phyloP scores from a whole-genome alignment of 2,888 invertebrate species.

The Polyommatus icarus region DNA sequence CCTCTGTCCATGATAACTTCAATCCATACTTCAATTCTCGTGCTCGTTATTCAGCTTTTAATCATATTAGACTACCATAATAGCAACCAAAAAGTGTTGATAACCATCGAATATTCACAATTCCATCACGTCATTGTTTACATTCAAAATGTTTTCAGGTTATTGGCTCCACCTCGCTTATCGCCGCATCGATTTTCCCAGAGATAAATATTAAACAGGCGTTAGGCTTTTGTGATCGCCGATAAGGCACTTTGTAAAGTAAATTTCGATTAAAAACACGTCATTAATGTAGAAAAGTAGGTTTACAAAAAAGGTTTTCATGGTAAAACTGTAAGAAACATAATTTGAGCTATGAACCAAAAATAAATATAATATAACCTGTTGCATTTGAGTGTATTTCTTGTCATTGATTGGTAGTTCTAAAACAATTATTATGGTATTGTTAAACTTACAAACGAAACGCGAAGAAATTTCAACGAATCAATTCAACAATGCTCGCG shows the following conservation, averaged over 20 bases:
- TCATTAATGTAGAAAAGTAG: not conserved
- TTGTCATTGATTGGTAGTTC: not conserved
- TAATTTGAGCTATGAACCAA: not conserved
- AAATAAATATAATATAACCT: not conserved
- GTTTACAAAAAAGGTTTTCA: not conserved
- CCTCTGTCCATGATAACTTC: not conserved
- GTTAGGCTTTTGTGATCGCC: conserved; percentile 4
- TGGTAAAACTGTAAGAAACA: not conserved
- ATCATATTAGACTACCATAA: not conserved
- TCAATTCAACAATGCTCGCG: conserved; percentile 20
- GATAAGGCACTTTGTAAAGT: conserved; percentile 11
- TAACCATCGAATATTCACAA: not conserved
- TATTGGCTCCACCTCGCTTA: conserved; percentile 12
- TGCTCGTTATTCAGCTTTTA: not conserved
- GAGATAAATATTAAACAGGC: conserved; percentile 25
- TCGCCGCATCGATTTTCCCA: conserved; percentile 23
- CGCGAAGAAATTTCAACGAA: not conserved
- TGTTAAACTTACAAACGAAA: not conserved
- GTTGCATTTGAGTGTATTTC: not conserved
- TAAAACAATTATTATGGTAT: not conserved
- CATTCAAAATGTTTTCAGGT: conserved; percentile 9
- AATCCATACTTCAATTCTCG: not conserved
- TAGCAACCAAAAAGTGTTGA: not conserved
- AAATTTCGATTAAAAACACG: not conserved
- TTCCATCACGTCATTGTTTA: not conserved